Evolutionary conservation across 2,113 vertebrate genomes (phyloP), one percentile per base, ranked within the genome.

Genomic region (Corythaeola cristata): DNA sequence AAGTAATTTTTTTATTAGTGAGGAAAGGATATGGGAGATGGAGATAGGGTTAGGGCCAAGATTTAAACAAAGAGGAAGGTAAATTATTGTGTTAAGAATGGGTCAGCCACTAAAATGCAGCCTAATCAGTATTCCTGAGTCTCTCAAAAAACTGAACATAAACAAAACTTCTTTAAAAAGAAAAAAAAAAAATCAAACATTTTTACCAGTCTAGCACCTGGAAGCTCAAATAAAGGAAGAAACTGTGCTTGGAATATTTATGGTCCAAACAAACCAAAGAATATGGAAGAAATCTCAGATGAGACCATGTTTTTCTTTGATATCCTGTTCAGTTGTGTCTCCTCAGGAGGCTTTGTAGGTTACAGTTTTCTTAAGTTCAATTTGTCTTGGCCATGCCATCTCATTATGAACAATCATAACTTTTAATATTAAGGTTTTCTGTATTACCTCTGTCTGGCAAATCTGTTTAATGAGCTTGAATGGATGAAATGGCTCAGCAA

Each of bases 291-390:
- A 64, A 55, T 88, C 41, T 88, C 33, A 49, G 21, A 20, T 32
- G 17, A 16, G 33, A 33, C 14, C 4, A 11, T 12, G 19, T 67
- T 87, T 85, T 75, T 60, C 44, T 87, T 89, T 33, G 11, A 12
- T 49, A 60, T 21, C 20, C 28, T 35, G 9, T 53, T 69, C 58
- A 75, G 27, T 28, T 59, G 2, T 30, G 37, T 47, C n/a, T 77
- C 4, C 33, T 71, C 15, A 26, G 23, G 32, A 71, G 32, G 10
- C 30, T 93, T 82, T 78, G 23, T 64, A 58, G 5, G 8, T 53
- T 81, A 39, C 8, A 58, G 1, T 8, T 41, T 80, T 81, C 66
- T 66, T n/a, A 18, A 0, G 0, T 41, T 89, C n/a, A 52, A 12
- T 8, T 49, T 75, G 27, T 45, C 32, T 91, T 88, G 39, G 58